Evolutionary conservation across 64 coral and sea anemone genomes (phyloP), one percentile per base, ranked within the genome.

Genomic region (Pachyseris speciosa): DNA sequence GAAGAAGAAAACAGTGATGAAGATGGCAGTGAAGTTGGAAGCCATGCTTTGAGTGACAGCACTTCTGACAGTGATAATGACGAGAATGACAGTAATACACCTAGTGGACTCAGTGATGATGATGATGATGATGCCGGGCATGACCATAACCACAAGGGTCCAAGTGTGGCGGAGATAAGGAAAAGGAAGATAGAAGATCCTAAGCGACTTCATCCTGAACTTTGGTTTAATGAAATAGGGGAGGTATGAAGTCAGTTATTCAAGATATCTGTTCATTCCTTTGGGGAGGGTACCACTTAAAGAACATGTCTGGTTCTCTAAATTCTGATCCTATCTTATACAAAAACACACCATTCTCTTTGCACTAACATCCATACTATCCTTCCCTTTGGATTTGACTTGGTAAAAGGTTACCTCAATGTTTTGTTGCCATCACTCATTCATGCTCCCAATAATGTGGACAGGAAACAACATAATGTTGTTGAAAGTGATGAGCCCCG

Each of bases 221-320:
- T 98, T 8, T 98, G 96, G 96, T 98, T 98, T 37, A 98, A 98
- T 93, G 96, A 95, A 53, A 34, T 78, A 16, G 93, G 84, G 88
- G 93, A 98, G 90, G 96, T 95, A 75, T 27, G n/a, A 0, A 13
- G 33, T 31, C n/a, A n/a, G n/a, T n/a, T n/a, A n/a, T n/a, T n/a
- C n/a, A n/a, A n/a, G n/a, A n/a, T n/a, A n/a, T n/a, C n/a, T n/a
- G n/a, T n/a, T n/a, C n/a, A n/a, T n/a, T n/a, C n/a, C n/a, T n/a
- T n/a, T n/a, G n/a, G n/a, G n/a, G n/a, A n/a, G n/a, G n/a, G n/a
- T n/a, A n/a, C n/a, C n/a, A n/a, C n/a, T n/a, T n/a, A n/a, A n/a
- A n/a, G n/a, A n/a, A n/a, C n/a, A n/a, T n/a, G n/a, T n/a, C n/a
- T n/a, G n/a, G n/a, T n/a, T n/a, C n/a, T n/a, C n/a, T n/a, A n/a